phyloP scores from a whole-genome alignment of 2,888 invertebrate genomes.

The Drosophila merina region DNA sequence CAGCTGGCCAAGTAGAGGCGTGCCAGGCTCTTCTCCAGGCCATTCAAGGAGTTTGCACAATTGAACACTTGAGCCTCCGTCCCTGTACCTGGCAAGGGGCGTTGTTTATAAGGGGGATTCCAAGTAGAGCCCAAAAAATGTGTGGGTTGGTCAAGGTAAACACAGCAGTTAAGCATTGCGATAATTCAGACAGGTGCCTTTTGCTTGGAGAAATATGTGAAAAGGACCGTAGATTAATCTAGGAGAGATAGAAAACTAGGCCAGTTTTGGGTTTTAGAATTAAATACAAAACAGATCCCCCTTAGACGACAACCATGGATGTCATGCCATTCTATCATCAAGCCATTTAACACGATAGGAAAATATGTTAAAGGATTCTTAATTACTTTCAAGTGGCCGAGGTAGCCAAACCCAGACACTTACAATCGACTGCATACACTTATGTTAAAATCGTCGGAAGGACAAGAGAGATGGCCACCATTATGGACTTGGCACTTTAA shows the following conservation, averaged over 20 bases:
- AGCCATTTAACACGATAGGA: conserved; percentile 64
- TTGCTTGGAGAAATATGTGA: neutral
- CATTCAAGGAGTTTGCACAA: conserved; percentile 63
- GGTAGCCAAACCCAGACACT: conserved; percentile 37
- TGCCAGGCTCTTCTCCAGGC: conserved; percentile 21
- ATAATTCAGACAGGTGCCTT: conserved; percentile 33
- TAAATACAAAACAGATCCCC: conserved; percentile 4
- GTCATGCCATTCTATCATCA: conserved; percentile 44
- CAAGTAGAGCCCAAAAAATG: conserved; percentile 15
- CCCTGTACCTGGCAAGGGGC: conserved; percentile 56
- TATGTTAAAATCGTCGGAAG: conserved; percentile 31
- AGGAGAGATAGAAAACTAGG: neutral
- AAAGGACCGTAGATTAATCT: neutral
- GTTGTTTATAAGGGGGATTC: conserved; percentile 51
- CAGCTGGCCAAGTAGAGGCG: conserved; percentile 38
- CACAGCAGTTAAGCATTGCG: conserved; percentile 35
- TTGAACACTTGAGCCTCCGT: conserved; percentile 69
- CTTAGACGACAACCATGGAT: conserved; percentile 40
- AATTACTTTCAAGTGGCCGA: conserved; percentile 75
- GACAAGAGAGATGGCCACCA: conserved; percentile 18
- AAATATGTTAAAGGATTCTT: conserved; percentile 77
- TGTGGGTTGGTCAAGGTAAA: conserved; percentile 46
- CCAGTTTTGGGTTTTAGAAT: neutral
- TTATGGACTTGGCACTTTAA: conserved; percentile 40
- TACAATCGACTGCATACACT: conserved; percentile 23